Conservation (phyloP, 2,888 invertebrate genomes). For the Ypsolopha scabrella region DNA sequence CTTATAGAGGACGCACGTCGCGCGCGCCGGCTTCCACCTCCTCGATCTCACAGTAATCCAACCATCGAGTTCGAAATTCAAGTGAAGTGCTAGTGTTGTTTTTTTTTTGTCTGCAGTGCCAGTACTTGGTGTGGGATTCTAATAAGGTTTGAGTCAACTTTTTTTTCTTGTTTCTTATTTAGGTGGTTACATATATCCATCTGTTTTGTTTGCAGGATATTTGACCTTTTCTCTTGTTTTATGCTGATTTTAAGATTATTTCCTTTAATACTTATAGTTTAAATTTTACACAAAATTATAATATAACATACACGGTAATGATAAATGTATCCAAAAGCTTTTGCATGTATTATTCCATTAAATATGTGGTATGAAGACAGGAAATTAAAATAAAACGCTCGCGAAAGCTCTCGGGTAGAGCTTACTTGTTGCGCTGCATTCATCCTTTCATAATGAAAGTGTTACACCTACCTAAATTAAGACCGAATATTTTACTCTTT, state of each 20-base stretch:
- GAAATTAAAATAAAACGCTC: too few relatives aligned
- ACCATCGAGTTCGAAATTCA: not conserved
- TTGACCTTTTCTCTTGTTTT: too few relatives aligned
- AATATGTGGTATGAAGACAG: too few relatives aligned
- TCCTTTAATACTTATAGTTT: too few relatives aligned
- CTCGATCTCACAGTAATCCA: slow-evolving; percentile 7
- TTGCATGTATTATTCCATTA: too few relatives aligned
- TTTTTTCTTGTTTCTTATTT: not conserved
- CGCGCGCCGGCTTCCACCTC: slow-evolving; percentile 3
- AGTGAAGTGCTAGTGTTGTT: not conserved
- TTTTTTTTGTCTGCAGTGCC: not conserved
- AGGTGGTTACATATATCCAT: not conserved
- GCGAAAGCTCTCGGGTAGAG: not conserved
- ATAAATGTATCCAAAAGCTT: too few relatives aligned
- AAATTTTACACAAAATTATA: too few relatives aligned
- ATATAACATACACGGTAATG: too few relatives aligned
- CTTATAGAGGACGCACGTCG: slow-evolving; percentile 32
- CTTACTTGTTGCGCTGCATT: slow-evolving; percentile 3
- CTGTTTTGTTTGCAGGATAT: too few relatives aligned
- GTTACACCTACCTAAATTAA: not conserved
- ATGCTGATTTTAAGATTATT: too few relatives aligned
- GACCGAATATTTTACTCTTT: not conserved
- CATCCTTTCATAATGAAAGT: not conserved
- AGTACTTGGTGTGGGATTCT: not conserved
- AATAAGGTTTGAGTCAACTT: too few relatives aligned